Conservation (phyloP, 2,113 vertebrate genomes). For the Myocastor coypus region DNA sequence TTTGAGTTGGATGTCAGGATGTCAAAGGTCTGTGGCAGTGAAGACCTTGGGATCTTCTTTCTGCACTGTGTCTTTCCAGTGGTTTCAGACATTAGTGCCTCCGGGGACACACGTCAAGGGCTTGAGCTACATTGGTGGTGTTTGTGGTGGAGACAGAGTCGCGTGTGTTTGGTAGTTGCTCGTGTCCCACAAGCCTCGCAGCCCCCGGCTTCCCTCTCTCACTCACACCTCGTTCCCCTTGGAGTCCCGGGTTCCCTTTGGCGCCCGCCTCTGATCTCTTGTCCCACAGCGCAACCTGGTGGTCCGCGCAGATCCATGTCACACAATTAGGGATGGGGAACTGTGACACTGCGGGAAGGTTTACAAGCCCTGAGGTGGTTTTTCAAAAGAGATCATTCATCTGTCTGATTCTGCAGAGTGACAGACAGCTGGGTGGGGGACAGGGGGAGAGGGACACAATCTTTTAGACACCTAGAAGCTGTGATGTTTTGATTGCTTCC, state of each 20-base stretch:
- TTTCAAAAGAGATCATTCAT: neutral
- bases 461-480: neutral
- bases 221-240: constrained; percentile 70
- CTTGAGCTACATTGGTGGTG: neutral
- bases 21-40: neutral
- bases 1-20: neutral
- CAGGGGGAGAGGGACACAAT: rapidly evolving
- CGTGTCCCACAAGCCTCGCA: neutral
- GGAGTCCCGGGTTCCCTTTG: constrained; percentile 67
- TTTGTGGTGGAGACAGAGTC: neutral
- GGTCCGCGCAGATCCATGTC: neutral
- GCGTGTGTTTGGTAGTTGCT: neutral
- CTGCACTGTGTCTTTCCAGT: neutral
- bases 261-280: constrained; percentile 47
- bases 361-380: neutral
- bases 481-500: neutral
- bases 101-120: neutral
- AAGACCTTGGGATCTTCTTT: neutral
- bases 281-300: constrained; percentile 70
- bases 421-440: neutral
- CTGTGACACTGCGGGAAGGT: neutral
- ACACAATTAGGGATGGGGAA: neutral
- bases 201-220: too few relatives aligned
- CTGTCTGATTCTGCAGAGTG: neutral
- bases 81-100: neutral